These are phyloP conservation scores for Macquaria australasica DNA, from an alignment of 2,113 vertebrate species.

Conservation along the genomic window DNA sequence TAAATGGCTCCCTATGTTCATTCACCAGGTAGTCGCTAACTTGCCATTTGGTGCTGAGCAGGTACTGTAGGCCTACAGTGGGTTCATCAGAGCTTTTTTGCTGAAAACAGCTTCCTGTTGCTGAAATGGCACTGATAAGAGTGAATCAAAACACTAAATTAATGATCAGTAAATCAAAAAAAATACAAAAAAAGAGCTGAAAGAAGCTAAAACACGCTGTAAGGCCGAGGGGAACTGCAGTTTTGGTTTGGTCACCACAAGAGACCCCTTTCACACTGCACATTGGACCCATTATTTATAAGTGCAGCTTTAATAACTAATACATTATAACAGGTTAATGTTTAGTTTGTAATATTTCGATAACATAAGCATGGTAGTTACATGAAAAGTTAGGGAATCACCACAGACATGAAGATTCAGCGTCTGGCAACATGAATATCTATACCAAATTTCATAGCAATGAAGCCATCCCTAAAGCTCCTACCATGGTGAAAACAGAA, in stretches of 20 bases:
- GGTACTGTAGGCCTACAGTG: too few species aligned
- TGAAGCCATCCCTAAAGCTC: background rate
- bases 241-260: background rate
- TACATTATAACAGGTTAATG: background rate
- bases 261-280: background rate
- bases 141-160: background rate
- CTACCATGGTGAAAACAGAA: background rate
- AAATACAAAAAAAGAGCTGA: background rate
- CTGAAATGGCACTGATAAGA: background rate
- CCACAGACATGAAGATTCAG: background rate
- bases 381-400: background rate
- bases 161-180: too few species aligned
- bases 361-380: too few species aligned
- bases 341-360: background rate
- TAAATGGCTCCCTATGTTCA: background rate
- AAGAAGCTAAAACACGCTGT: background rate
- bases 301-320: too few species aligned
- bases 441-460: background rate
- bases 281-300: background rate
- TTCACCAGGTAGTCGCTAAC: background rate
- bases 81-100: background rate
- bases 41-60: too few species aligned
- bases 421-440: background rate
- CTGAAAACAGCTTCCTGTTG: background rate
- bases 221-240: background rate